Evolutionary conservation across 2,797 vertebrate genomes (phyloP).

Genomic region (Numenius phaeopus): DNA sequence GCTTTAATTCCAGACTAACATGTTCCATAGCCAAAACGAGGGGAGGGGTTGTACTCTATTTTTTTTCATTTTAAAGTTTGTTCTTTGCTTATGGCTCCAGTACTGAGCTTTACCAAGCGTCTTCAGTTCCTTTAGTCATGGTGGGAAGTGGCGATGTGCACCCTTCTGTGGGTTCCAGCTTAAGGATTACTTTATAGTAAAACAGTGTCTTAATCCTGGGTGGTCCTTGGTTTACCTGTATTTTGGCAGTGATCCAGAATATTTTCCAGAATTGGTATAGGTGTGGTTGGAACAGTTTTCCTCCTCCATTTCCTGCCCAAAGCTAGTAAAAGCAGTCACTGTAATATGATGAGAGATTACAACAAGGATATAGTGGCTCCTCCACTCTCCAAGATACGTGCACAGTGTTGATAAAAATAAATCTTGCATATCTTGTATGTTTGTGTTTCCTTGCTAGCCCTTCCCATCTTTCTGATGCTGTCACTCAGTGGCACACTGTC

Average conservation of each 20-base stretch:
- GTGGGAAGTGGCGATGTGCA: background rate
- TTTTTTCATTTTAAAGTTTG: background rate
- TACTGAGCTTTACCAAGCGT: background rate
- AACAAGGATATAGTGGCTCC: background rate
- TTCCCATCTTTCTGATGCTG: background rate
- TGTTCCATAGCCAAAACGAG: background rate
- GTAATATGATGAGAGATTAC: background rate
- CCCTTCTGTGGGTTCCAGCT: background rate
- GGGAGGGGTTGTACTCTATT: background rate
- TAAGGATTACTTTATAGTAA: background rate
- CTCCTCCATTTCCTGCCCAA: background rate
- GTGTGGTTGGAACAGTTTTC: background rate
- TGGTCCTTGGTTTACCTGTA: background rate
- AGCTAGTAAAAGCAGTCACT: background rate
- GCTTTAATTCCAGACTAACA: slow-evolving; percentile 12
- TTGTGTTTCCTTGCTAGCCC: background rate
- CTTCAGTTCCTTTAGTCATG: background rate
- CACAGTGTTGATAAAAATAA: slow-evolving; percentile 24
- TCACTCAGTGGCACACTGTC: background rate
- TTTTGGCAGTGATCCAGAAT: background rate
- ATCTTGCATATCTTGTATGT: background rate
- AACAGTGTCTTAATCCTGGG: background rate
- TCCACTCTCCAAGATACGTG: background rate
- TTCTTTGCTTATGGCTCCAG: background rate
- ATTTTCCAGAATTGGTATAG: background rate